These are phyloP conservation scores for Anolis sagrei DNA, from an alignment of 2,113 vertebrate species.

Conservation along the genomic window DNA sequence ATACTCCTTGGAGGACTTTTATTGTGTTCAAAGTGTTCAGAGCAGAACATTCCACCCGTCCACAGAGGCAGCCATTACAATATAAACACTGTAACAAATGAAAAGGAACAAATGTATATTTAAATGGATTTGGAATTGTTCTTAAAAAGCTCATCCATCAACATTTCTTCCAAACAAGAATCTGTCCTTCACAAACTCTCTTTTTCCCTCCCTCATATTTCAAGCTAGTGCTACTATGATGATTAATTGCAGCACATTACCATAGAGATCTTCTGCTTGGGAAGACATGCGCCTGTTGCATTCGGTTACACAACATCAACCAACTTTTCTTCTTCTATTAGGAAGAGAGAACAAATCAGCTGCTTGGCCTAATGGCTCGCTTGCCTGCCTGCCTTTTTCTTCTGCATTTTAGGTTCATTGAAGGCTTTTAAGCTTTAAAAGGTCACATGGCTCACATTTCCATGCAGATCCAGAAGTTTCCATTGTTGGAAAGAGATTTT, in stretches of 20 bases:
- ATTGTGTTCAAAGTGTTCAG: background rate
- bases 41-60: background rate
- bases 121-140: background rate
- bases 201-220: background rate
- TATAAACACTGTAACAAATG: background rate
- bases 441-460: background rate
- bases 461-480: background rate
- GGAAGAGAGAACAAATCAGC: background rate
- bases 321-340: background rate
- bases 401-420: background rate
- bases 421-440: background rate
- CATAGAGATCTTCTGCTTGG: background rate
- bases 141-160: conserved; percentile 4
- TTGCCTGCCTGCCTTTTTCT: background rate
- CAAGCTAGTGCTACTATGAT: background rate
- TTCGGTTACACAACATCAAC: background rate
- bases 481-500: background rate
- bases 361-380: background rate
- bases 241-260: background rate
- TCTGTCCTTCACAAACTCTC: background rate
- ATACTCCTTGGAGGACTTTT: background rate
- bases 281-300: background rate
- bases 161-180: background rate
- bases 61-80: background rate
- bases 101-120: background rate